Evolutionary conservation across 2,797 vertebrate genomes (phyloP).

Genomic region (Cyprinodon diabolis): DNA sequence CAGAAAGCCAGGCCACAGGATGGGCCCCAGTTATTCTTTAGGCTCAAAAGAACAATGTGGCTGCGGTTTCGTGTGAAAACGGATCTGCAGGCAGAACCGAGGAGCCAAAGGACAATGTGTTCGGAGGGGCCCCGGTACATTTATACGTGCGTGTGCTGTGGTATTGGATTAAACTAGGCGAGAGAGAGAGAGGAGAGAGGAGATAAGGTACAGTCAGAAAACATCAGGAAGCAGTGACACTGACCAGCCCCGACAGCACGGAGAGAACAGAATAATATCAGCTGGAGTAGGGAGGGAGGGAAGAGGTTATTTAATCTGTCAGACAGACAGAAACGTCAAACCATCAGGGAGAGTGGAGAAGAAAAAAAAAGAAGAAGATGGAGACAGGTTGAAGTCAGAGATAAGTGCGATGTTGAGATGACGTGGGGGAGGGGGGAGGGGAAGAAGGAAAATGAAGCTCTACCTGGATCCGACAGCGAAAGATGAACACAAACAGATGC

Average conservation of each 20-base stretch:
- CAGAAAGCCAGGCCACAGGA: slow-evolving; percentile 62
- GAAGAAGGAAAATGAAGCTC: neutral
- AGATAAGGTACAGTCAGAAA: slow-evolving; percentile 39
- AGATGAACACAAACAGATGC: slow-evolving; percentile 14
- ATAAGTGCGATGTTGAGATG: slow-evolving; percentile 28
- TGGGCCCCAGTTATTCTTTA: slow-evolving; percentile 57
- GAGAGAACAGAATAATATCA: slow-evolving; percentile 48
- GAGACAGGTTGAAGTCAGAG: slow-evolving; percentile 48
- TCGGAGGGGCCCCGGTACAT: neutral
- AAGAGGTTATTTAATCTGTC: slow-evolving; percentile 51
- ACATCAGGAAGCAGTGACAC: slow-evolving; percentile 51
- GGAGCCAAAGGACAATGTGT: slow-evolving; percentile 14
- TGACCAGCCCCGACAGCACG: slow-evolving; percentile 41
- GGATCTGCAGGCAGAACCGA: slow-evolving; percentile 27
- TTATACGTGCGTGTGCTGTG: slow-evolving; percentile 1
- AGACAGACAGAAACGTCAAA: slow-evolving; percentile 55
- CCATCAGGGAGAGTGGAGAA: slow-evolving; percentile 12
- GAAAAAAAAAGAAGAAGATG: slow-evolving; percentile 15
- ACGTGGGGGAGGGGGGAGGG: slow-evolving; percentile 8
- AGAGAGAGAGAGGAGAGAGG: neutral
- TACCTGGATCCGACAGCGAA: slow-evolving; percentile 20
- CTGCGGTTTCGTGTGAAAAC: slow-evolving; percentile 26
- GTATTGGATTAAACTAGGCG: slow-evolving; percentile 10
- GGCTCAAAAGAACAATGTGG: slow-evolving; percentile 62
- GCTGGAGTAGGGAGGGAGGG: slow-evolving; percentile 12